phyloP scores from a whole-genome alignment of 2,888 invertebrate species.

The Thecophora atra region DNA sequence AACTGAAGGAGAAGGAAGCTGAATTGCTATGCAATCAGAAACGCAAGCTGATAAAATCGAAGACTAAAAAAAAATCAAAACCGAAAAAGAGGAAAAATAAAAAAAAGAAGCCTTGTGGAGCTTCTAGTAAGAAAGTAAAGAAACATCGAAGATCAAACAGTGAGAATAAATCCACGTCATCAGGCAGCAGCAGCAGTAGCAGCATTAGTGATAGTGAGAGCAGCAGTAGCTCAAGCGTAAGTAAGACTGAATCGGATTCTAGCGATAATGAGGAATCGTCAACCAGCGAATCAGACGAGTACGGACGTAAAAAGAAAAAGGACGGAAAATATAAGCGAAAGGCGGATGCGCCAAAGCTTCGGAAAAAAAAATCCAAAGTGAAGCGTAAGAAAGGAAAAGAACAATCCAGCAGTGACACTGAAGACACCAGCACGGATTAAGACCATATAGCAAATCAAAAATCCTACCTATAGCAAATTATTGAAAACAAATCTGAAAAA shows the following conservation, averaged over 20 bases:
- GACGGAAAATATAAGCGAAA: slow-evolving; percentile 62
- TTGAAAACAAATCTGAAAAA: too few relatives aligned
- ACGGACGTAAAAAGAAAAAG: slow-evolving; percentile 59
- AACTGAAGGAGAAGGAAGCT: slow-evolving; percentile 76
- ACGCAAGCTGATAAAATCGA: slow-evolving; percentile 41
- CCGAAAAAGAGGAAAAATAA: slow-evolving; percentile 43
- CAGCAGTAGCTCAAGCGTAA: slow-evolving; percentile 22
- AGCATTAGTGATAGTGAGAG: slow-evolving; percentile 14
- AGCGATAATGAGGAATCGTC: slow-evolving; percentile 64
- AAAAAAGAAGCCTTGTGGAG: slow-evolving; percentile 36
- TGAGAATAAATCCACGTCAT: slow-evolving; percentile 43
- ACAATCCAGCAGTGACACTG: slow-evolving; percentile 52
- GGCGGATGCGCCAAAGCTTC: slow-evolving; percentile 52
- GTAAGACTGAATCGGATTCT: slow-evolving; percentile 56
- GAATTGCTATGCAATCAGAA: slow-evolving; percentile 59
- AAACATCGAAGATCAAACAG: slow-evolving; percentile 47
- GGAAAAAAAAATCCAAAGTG: slow-evolving; percentile 59
- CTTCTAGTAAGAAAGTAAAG: slow-evolving; percentile 45
- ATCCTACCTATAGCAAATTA: neutral
- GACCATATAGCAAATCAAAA: neutral
- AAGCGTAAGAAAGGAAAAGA: slow-evolving; percentile 57
- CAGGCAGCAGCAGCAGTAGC: slow-evolving; percentile 41
- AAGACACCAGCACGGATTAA: slow-evolving; percentile 46
- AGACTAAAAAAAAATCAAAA: slow-evolving; percentile 46
- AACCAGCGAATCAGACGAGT: slow-evolving; percentile 59